Conservation (phyloP, 1,140 invertebrate species). For the Hypothenemus hampei region DNA sequence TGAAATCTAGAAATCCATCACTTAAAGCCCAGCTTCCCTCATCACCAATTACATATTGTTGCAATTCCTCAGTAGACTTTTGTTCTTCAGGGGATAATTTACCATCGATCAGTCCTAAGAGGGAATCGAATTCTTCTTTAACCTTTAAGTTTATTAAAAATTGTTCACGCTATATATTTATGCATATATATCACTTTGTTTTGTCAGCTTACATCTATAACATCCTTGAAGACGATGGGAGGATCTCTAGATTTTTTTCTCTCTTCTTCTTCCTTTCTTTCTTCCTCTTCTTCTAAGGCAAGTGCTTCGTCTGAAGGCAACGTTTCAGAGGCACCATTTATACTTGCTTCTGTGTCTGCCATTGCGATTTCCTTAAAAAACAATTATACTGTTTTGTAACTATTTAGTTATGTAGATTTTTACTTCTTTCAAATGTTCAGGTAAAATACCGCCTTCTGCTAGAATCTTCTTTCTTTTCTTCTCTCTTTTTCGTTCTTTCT, state of each 20-base stretch:
- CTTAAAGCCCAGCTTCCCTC: constrained; percentile 89
- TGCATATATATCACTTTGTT: background rate
- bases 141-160: constrained; percentile 46
- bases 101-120: constrained; percentile 57
- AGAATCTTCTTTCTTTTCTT: constrained; percentile 64
- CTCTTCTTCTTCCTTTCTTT: constrained; percentile 61
- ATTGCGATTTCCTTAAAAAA: constrained; percentile 39
- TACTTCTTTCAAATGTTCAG: constrained; percentile 37
- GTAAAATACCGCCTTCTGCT: constrained; percentile 41
- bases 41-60: constrained; percentile 80
- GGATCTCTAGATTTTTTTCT: constrained; percentile 71
- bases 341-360: constrained; percentile 46
- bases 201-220: constrained; percentile 57
- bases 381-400: no score
- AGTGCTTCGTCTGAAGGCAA: constrained; percentile 50
- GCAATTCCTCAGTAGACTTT: constrained; percentile 70
- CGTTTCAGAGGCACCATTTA: constrained; percentile 37
- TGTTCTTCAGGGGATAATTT: constrained; percentile 65
- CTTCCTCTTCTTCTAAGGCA: constrained; percentile 63
- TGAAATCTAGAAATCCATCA: constrained; percentile 78
- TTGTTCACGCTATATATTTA: background rate
- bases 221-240: constrained; percentile 75
- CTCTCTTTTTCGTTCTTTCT: constrained; percentile 65
- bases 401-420: background rate
- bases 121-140: constrained; percentile 57